Base-by-base conservation (phyloP, 2,113 vertebrate genomes). In the Empidonax alnorum region DNA sequence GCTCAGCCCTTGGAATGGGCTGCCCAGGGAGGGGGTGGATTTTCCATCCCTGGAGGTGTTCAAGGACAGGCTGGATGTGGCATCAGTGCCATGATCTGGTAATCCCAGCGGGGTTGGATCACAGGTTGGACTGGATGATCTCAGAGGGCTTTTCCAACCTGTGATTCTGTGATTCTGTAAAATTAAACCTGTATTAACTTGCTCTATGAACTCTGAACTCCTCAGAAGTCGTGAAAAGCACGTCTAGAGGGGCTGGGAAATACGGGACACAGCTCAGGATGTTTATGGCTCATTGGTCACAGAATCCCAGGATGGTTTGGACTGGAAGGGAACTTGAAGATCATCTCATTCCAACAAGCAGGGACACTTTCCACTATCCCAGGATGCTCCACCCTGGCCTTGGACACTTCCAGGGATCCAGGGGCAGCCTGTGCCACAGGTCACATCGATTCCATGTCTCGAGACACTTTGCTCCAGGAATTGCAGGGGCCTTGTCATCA, bases 231-330 rank as follows among this genome's bases (percentile, higher is more conserved):
- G 16, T 0, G 0, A 72, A 59, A 80, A 86, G 18, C 9, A 1
- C 2, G 10, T 12, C 39, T 2, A 1, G 27, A 39, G 24, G 46
- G 46, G 14, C 61, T 59, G 44, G 44, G 46, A 3, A 31, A 42
- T 3, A 33, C 0, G 0, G 49, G 81, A 25, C 19, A 17, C 1
- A 10, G 62, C 3, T 7, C 35, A 33, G 71, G 85, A 52, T 18
- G 20, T 21, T 52, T 14, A 5, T 6, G 61, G 72, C 3, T 5
- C 20, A 30, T 73, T 1, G 27, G 49, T 18, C 20, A 21, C 1
- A 23, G 37, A 56, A 50, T 30, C 52, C 15, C 31, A 14, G 46
- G 11, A 16, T 21, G 37, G 16, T 17, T 41, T 67, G 35, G 44
- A 5, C n/a, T 35, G 35, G 31, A 35, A 59, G 10, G 10, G 17